Evolutionary conservation across 2,797 vertebrate genomes (phyloP).

Genomic region (Eulemur coronatus): DNA sequence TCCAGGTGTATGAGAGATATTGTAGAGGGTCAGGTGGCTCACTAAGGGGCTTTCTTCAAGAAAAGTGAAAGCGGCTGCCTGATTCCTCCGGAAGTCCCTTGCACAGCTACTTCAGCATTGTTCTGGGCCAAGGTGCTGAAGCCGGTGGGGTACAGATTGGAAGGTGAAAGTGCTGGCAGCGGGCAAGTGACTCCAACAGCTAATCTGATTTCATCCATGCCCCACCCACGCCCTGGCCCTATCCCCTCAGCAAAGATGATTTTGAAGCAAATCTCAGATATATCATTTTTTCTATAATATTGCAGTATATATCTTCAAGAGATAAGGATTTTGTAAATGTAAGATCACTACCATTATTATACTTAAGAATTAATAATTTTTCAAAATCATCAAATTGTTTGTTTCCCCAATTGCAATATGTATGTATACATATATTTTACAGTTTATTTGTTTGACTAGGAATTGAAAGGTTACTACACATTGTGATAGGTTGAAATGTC

Average conservation of each 20-base stretch:
- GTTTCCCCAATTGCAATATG: not conserved
- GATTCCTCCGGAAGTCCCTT: conserved; percentile 96
- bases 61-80: conserved; percentile 97
- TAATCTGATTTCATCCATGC: not conserved
- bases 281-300: conserved; percentile 8
- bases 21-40: conserved; percentile 93
- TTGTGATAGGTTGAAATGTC: not conserved
- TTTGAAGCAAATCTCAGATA: not conserved
- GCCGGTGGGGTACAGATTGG: too few species aligned
- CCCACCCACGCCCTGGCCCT: not conserved
- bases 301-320: conserved; percentile 3
- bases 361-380: not conserved
- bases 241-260: not conserved
- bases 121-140: too few species aligned
- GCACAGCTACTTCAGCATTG: too few species aligned
- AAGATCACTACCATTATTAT: not conserved
- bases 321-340: conserved; percentile 32
- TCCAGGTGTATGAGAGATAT: conserved; percentile 96
- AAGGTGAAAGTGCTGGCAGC: too few species aligned
- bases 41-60: conserved; percentile 98
- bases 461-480: conserved; percentile 38
- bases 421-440: not conserved
- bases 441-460: not conserved
- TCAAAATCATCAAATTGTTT: not conserved
- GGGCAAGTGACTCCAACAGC: too few species aligned